Evolutionary conservation across 2,888 invertebrate species (phyloP).

Genomic region (Isotomurus palustris): DNA sequence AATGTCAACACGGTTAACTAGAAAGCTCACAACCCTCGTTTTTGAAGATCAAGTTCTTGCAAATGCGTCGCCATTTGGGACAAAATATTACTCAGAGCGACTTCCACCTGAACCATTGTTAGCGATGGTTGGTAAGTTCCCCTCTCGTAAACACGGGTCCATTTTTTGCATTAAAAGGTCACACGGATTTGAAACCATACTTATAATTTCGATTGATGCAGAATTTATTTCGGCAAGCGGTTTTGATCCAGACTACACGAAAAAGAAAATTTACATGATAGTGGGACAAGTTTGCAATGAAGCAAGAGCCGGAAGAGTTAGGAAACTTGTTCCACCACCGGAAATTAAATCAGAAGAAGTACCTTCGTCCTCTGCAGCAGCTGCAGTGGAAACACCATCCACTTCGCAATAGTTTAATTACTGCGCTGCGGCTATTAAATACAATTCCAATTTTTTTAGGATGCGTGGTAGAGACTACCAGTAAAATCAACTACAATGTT

Average conservation of each 20-base stretch:
- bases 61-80: conserved; percentile 34
- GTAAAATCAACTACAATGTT: too few relatives aligned
- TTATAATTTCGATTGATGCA: background rate
- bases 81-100: conserved; percentile 32
- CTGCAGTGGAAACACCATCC: too few relatives aligned
- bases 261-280: conserved; percentile 36
- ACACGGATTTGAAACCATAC: background rate
- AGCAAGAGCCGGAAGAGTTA: conserved; percentile 34
- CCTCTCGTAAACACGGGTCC: too few relatives aligned
- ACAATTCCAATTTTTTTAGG: too few relatives aligned
- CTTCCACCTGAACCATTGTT: conserved; percentile 30
- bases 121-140: conserved; percentile 26
- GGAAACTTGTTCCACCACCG: conserved; percentile 13
- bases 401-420: too few relatives aligned
- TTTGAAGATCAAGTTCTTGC: conserved; percentile 35
- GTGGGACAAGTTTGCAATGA: conserved; percentile 37
- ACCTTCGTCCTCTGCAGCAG: too few relatives aligned
- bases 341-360: conserved; percentile 1
- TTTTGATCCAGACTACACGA: conserved; percentile 28
- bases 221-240: conserved; percentile 30
- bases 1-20: conserved; percentile 31
- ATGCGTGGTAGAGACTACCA: too few relatives aligned
- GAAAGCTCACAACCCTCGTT: conserved; percentile 34
- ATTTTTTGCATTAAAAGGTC: background rate
- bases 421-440: too few relatives aligned